Percentiles rank a stretch among this genome's conserved stretches.
Evolutionary conservation across 30 jellyfish, hydroid and myxozoan genomes (phyloP).

Genomic region (Aurelia sp.): DNA sequence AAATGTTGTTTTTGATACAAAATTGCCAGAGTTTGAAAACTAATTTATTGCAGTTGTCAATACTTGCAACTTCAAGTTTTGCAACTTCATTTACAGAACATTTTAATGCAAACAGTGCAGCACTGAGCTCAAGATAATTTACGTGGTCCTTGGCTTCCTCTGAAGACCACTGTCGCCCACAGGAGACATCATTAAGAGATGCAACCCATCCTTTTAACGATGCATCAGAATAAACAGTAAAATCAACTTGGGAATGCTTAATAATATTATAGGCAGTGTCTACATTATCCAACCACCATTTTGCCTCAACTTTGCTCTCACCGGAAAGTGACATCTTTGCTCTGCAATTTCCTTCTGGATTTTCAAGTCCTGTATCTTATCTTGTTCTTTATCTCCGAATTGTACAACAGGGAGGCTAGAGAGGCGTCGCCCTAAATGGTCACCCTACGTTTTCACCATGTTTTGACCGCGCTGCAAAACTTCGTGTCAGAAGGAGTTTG

Average conservation of each 20-base stretch:
- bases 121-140: conserved; percentile 43
- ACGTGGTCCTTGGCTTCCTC: conserved; percentile 33
- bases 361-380: conserved; percentile 7
- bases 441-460: too few species aligned
- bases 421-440: too few species aligned
- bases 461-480: too few species aligned
- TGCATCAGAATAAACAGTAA: conserved; percentile 39
- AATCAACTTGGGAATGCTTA: conserved; percentile 5
- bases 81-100: background rate
- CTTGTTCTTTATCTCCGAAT: conserved; percentile 10
- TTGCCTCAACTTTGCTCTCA: conserved; percentile 12
- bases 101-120: conserved; percentile 25
- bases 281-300: conserved; percentile 36
- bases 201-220: conserved; percentile 54
- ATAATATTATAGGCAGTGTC: conserved; percentile 7
- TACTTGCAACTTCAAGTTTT: too few species aligned
- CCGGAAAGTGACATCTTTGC: conserved; percentile 24
- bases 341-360: background rate
- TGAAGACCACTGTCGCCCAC: conserved; percentile 35
- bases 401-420: conserved; percentile 54
- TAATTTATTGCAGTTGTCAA: conserved; percentile 28
- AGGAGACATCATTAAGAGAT: conserved; percentile 14
- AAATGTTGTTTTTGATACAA: conserved; percentile 33
- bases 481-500: too few species aligned
- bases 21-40: conserved; percentile 31